Evolutionary conservation across 2,797 vertebrate genomes (phyloP), one percentile per base, ranked within the genome.

Genomic region (Betta splendens): DNA sequence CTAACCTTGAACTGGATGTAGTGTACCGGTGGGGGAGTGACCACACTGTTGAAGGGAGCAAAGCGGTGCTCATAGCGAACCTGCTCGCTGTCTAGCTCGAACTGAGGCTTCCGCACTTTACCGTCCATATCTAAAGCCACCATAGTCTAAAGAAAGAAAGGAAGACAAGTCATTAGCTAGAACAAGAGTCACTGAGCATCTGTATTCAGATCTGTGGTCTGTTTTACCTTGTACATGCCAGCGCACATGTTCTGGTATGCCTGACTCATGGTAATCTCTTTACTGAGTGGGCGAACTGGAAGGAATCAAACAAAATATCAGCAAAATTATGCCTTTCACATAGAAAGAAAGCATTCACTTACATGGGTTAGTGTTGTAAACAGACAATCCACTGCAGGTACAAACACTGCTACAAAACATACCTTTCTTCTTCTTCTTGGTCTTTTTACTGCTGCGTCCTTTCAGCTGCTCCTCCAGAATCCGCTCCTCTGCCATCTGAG

Each of bases 231-330:
- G 85, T 99, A 99, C 97, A 99, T 98, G 69, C 98, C 98, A 63
- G 97, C 97, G 61, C 98, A 99, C 96, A 99, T 98, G 80, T 98
- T 99, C 92, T 99, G 98, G 86, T 99, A 99, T 0, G 96, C 98
- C 72, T 99, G 98, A 85, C 96, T 98, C 95, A 99, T 96, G 26
- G 96, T 98, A 69, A 98, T 98, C 81, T 99, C 98, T 84, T 95
- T 96, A 81, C 93, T 95, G 60, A 99, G 90, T 68, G 98, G 97
- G 5, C 98, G 96, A 82, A 94, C 98, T 99, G 84, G 59, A 72
- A 72, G 62, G n/a, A 62, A 72, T 20, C 2, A n/a, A 52, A 65
- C 15, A 38, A 9, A 22, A 29, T 7, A 32, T 66, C 25, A 64
- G 15, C 13, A 17, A 17, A 31, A 36, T 29, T 7, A 9, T 23